Percentiles rank a stretch among this genome's conserved stretches.
phyloP scores from a whole-genome alignment of 2,888 invertebrate genomes.

The Bhutanitis thaidina region DNA sequence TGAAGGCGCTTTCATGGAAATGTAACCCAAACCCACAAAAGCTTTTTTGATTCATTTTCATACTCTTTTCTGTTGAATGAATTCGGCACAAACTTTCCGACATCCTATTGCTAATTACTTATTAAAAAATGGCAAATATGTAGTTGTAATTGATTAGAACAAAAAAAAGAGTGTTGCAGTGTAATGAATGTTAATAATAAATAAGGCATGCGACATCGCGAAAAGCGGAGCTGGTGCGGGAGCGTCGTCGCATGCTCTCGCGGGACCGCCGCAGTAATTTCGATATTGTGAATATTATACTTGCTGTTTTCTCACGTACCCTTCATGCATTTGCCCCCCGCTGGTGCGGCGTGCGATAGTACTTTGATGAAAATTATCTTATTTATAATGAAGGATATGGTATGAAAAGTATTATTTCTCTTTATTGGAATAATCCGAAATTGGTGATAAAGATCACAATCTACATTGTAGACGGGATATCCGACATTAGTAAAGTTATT shows the following conservation, averaged over 20 bases:
- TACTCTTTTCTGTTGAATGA: too few relatives aligned
- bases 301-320: slow-evolving; percentile 64
- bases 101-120: too few relatives aligned
- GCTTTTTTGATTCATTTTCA: too few relatives aligned
- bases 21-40: too few relatives aligned
- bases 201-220: slow-evolving; percentile 43
- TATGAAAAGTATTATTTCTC: background rate
- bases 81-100: too few relatives aligned
- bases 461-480: too few relatives aligned
- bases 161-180: slow-evolving; percentile 42
- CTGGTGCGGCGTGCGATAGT: slow-evolving; percentile 23
- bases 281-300: slow-evolving; percentile 67
- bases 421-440: too few relatives aligned
- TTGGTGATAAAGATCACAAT: too few relatives aligned
- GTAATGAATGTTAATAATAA: slow-evolving; percentile 72
- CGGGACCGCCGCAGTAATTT: slow-evolving; percentile 48
- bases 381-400: background rate
- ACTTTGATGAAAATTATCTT: slow-evolving; percentile 21
- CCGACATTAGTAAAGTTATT: too few relatives aligned
- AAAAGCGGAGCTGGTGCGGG: slow-evolving; percentile 30
- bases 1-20: too few relatives aligned
- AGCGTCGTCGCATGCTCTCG: slow-evolving; percentile 42
- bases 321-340: slow-evolving; percentile 37
- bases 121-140: background rate
- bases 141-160: background rate